Percentiles rank a stretch among this genome's conserved stretches.
These are phyloP conservation scores for Bubo blakistoni DNA, from an alignment of 2,113 vertebrate species.

Conservation along the genomic window DNA sequence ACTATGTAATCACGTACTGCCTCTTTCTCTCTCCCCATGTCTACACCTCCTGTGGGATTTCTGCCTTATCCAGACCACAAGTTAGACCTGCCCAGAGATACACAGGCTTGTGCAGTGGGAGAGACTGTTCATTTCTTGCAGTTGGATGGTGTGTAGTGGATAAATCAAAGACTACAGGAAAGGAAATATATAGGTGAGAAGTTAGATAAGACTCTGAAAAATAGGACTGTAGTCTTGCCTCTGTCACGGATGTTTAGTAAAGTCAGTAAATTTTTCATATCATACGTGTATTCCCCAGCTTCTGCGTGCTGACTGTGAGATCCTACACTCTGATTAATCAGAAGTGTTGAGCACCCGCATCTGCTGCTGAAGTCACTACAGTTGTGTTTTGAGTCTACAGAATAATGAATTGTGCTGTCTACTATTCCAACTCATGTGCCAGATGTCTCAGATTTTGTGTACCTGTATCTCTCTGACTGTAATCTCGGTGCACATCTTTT, in stretches of 20 bases:
- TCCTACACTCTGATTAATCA: constrained; percentile 35
- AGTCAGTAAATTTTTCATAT: constrained; percentile 33
- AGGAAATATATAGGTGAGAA: not conserved
- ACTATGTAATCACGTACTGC: not conserved
- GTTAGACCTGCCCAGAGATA: not conserved
- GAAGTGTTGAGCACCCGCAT: constrained; percentile 5
- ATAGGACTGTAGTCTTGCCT: not conserved
- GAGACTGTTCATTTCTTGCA: not conserved
- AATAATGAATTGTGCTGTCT: constrained; percentile 6
- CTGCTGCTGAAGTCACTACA: constrained; percentile 10
- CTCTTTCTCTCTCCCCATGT: not conserved
- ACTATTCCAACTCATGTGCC: not conserved
- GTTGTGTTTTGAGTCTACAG: not conserved
- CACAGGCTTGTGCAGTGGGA: not conserved
- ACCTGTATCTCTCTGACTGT: not conserved
- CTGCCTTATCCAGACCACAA: not conserved
- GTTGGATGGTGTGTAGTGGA: not conserved
- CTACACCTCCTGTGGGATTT: not conserved
- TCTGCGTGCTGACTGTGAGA: not conserved
- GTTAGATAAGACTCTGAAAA: constrained; percentile 34
- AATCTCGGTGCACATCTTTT: not conserved
- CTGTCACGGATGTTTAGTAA: not conserved
- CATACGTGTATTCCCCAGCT: not conserved
- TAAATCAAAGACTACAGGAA: not conserved
- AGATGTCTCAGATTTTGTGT: constrained; percentile 12